Conservation (phyloP, 2,888 invertebrate genomes). For the Drosophila subsilvestris region DNA sequence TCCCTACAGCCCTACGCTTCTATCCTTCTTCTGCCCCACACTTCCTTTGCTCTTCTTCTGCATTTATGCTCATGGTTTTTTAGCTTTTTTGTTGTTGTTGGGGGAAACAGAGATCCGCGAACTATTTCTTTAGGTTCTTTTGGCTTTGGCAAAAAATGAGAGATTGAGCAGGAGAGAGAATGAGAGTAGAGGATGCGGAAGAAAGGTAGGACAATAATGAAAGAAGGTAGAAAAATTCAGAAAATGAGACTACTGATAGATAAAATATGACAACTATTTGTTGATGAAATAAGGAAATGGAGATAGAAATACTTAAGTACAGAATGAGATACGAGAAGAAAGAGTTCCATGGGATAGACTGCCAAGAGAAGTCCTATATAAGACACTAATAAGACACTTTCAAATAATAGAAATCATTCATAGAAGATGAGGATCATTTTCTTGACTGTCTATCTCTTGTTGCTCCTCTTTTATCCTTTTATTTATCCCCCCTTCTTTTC, state of each 20-base stretch:
- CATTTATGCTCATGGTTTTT: slow-evolving; percentile 19
- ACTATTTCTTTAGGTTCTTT: slow-evolving; percentile 34
- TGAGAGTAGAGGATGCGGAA: slow-evolving; percentile 14
- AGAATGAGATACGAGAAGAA: too few species aligned
- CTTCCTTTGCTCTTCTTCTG: slow-evolving; percentile 23
- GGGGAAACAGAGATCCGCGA: slow-evolving; percentile 44
- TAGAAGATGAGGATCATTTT: too few species aligned
- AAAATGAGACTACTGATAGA: not conserved
- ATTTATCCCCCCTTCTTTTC: not conserved
- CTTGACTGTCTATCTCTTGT: too few species aligned
- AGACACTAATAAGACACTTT: too few species aligned
- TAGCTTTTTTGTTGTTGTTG: slow-evolving; percentile 24
- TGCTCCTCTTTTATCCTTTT: too few species aligned
- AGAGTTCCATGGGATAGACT: too few species aligned
- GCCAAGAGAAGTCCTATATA: too few species aligned
- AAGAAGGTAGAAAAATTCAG: not conserved
- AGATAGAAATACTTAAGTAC: too few species aligned
- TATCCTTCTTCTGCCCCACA: slow-evolving; percentile 27
- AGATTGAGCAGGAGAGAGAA: not conserved
- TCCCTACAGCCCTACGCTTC: slow-evolving; percentile 37
- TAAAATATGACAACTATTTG: not conserved
- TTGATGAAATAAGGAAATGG: too few species aligned
- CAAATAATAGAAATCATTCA: too few species aligned
- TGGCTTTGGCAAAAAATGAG: slow-evolving; percentile 20
- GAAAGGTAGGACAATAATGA: not conserved